Conservation (phyloP, 2,888 invertebrate species). For the Erebia epiphron region DNA sequence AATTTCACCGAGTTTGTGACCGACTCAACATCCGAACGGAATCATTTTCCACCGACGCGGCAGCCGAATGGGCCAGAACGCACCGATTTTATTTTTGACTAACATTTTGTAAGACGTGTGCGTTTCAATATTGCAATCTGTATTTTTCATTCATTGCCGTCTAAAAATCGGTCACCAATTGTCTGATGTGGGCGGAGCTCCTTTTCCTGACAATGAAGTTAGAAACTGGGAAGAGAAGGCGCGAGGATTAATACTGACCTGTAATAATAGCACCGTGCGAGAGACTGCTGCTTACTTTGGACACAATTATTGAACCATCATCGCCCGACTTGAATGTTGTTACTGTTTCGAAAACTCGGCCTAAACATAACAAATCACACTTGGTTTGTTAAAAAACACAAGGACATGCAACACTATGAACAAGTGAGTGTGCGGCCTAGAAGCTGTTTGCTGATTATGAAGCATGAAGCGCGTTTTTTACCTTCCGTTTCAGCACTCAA, state of each 20-base stretch:
- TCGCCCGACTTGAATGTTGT: slow-evolving; percentile 79
- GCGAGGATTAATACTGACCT: slow-evolving; percentile 82
- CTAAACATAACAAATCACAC: slow-evolving; percentile 82
- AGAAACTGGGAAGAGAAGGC: slow-evolving; percentile 59
- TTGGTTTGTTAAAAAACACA: slow-evolving; percentile 70
- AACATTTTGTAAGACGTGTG: too few species aligned
- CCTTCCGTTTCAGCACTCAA: slow-evolving; percentile 80
- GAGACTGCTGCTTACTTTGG: slow-evolving; percentile 84
- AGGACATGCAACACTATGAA: slow-evolving; percentile 72
- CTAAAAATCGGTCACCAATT: too few species aligned
- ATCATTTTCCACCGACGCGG: too few species aligned
- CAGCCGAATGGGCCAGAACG: too few species aligned
- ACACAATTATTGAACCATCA: slow-evolving; percentile 75
- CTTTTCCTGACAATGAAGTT: slow-evolving; percentile 39
- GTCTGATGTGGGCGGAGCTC: too few species aligned
- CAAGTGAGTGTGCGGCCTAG: slow-evolving; percentile 60
- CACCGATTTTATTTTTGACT: too few species aligned
- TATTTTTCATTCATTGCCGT: too few species aligned
- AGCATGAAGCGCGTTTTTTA: slow-evolving; percentile 72
- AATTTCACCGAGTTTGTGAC: too few species aligned
- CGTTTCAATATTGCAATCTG: too few species aligned
- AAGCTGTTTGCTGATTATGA: slow-evolving; percentile 72
- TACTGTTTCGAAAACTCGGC: slow-evolving; percentile 81
- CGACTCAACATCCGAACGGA: too few species aligned
- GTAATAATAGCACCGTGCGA: slow-evolving; percentile 85